These are phyloP conservation scores for Hypanus sabinus DNA, from an alignment of 2,113 vertebrate genomes.

Conservation along the genomic window DNA sequence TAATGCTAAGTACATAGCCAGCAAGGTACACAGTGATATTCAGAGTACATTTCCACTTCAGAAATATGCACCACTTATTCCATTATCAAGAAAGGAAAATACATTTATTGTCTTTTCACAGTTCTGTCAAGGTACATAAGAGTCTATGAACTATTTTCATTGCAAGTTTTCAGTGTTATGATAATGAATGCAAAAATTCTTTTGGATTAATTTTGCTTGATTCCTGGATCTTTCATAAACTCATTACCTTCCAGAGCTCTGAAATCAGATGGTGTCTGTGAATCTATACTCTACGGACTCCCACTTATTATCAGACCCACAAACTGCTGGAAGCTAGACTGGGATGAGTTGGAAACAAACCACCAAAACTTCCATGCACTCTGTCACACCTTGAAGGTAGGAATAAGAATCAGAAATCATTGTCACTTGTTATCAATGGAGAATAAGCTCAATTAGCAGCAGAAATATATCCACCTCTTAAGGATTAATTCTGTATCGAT, in stretches of 20 bases:
- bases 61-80: not conserved
- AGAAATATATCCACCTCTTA: too few species aligned
- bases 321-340: conserved; percentile 85
- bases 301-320: conserved; percentile 79
- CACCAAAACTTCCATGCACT: conserved; percentile 80
- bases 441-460: not conserved
- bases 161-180: too few species aligned
- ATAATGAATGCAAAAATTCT: too few species aligned
- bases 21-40: not conserved
- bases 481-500: too few species aligned
- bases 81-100: not conserved
- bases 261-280: conserved; percentile 71
- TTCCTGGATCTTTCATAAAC: not conserved
- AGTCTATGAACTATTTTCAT: too few species aligned
- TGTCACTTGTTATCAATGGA: not conserved
- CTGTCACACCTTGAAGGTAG: conserved; percentile 75
- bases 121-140: too few species aligned
- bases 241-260: conserved; percentile 60
- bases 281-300: conserved; percentile 77
- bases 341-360: conserved; percentile 89
- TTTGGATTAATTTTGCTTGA: too few species aligned
- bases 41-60: not conserved
- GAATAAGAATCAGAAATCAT: conserved; percentile 38
- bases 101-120: too few species aligned
- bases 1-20: not conserved